Evolutionary conservation across 2,888 invertebrate genomes (phyloP).

Genomic region (Lepetodrilus schrolli): DNA sequence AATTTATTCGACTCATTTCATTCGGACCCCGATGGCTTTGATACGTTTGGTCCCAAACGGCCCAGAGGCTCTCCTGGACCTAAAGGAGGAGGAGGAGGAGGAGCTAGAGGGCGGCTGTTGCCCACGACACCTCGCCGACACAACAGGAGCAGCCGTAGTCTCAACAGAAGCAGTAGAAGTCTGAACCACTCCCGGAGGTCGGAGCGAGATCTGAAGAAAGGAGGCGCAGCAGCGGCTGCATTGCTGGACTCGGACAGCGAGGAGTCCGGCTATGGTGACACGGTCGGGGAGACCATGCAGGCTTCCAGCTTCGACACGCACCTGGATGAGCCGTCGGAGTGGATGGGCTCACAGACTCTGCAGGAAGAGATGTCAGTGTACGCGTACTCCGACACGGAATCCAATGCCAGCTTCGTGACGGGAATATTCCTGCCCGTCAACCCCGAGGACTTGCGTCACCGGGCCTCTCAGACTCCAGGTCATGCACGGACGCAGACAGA

Average conservation of each 20-base stretch:
- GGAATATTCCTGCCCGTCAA: constrained; percentile 58
- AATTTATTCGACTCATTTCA: constrained; percentile 50
- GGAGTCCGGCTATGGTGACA: constrained; percentile 71
- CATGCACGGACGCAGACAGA: constrained; percentile 64
- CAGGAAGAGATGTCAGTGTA: constrained; percentile 57
- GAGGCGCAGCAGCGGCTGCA: constrained; percentile 51
- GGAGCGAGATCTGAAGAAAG: constrained; percentile 41
- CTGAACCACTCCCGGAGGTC: constrained; percentile 12
- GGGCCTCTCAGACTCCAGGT: constrained; percentile 63
- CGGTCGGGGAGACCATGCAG: constrained; percentile 67
- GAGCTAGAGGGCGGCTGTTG: not conserved
- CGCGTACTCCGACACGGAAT: constrained; percentile 63
- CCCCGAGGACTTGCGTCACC: constrained; percentile 60
- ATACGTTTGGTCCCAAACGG: constrained; percentile 34
- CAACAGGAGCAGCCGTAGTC: constrained; percentile 12
- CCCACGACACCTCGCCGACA: constrained; percentile 8
- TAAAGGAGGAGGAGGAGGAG: not conserved
- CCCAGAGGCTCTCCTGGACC: constrained; percentile 4
- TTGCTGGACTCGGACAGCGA: constrained; percentile 67
- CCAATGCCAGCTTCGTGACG: constrained; percentile 59
- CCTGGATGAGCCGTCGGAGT: constrained; percentile 55
- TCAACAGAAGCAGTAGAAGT: constrained; percentile 13
- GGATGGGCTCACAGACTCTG: constrained; percentile 57
- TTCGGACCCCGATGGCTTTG: constrained; percentile 49
- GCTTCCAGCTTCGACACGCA: constrained; percentile 69